Base-by-base conservation (phyloP, 2,888 invertebrate genomes). In the Nemapogon koenigi region DNA sequence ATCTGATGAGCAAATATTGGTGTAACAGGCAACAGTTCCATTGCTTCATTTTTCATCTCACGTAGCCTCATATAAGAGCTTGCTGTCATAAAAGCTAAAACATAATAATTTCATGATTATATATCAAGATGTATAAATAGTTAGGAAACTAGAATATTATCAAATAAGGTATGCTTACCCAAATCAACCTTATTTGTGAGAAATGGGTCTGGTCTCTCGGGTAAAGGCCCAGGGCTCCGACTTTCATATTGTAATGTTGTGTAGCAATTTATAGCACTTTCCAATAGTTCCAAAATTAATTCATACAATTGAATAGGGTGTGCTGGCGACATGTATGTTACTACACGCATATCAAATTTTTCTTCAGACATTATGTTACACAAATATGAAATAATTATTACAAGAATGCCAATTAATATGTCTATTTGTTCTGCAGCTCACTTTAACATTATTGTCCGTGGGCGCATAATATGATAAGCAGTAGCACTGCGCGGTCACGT, bases 241-340 rank as follows among this genome's bases (percentile, higher is more conserved):
- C 83, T 83, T 55, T 86, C 86, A 52, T 84, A 83, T 39, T 82
- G 75, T 26, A 86, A 61, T 15, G 70, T 75, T 1, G 81, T 60
- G 45, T 79, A 65, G 44, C 76, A 70, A 26, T 67, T 64, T 31
- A 83, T 49, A 4, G 70, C 57, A 18, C 75, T 64, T 51, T 85
- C 85, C 43, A 86, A 52, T 41, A 83, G 67, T 38, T 81, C 71
- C 52, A 82, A 49, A 27, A 84, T 64, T 41, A 76, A 57, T 53
- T 85, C 83, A 56, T 82, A 86, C 30, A 84, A 54, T 50, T 83
- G 81, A 28, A 85, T 78, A 3, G 84, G 84, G 44, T 84, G 76
- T 32, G 82, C 80, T 10, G 85, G 85, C 46, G 82, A 81, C 78
- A 86, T 78, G 52, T 84, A 85, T 1, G 85, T 84, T 43, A 81